Base-by-base conservation (phyloP, 2,888 invertebrate genomes). In the Eustalomyia histrio region DNA sequence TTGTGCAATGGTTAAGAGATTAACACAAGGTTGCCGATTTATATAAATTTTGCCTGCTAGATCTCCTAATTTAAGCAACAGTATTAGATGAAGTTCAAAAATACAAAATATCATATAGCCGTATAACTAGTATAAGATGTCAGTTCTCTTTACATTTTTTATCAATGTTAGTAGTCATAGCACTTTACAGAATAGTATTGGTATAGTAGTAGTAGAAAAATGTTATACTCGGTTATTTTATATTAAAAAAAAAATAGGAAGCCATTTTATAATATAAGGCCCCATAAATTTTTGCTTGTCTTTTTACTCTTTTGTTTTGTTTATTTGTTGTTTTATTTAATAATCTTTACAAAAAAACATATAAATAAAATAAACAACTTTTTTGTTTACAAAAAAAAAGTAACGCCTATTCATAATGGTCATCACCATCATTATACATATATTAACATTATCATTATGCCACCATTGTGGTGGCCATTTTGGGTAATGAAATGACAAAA, bases 371-470 rank as follows among this genome's bases (percentile, higher is more conserved):
- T 47, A 47, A 10, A 79, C 18, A 10, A 50, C 6, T 39, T 47
- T 47, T 47, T 47, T 47, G 43, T 47, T 47, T n/a, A 47, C 43
- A n/a, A 33, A 55, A 60, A 55, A 60, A 76, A 61, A 73, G 80
- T 60, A 68, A 80, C 80, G 80, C 76, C 80, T 80, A 73, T 81
- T 75, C 61, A 67, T 76, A 78, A 75, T 81, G 74, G 52, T 81
- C 81, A 81, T 81, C 81, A 81, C 78, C 71, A 81, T 35, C 61
- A 71, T 81, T 24, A 3, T 52, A 24, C 33, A 61, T 39, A 67
- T 47, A 79, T 67, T 73, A 79, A 35, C 67, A 57, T 61, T 57
- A 55, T 47, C 61, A 79, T 57, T 67, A 43, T 21, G 60, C 52
- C 71, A 81, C 67, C 74, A 71, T 78, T 63, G 63, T 67, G 78